Evolutionary conservation across 2,888 invertebrate species (phyloP).

Genomic region (Eulithis testata): DNA sequence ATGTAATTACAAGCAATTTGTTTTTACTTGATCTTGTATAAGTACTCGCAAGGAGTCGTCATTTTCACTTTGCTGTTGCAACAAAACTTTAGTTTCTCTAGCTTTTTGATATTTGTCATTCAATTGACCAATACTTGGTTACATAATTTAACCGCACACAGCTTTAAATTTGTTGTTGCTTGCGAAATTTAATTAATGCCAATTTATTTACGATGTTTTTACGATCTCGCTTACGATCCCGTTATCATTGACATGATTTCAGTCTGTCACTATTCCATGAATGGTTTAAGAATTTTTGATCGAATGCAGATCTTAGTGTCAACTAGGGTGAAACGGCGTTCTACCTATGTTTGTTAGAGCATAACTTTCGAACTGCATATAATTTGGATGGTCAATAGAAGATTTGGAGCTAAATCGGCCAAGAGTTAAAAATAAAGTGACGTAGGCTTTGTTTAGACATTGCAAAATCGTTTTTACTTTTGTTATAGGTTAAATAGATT

Average conservation of each 20-base stretch:
- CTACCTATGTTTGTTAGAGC: no score
- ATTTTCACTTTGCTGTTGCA: not conserved
- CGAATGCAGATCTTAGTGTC: no score
- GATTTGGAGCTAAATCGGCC: no score
- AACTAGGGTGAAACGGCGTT: no score
- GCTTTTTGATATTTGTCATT: conserved; percentile 1
- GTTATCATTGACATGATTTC: conserved; percentile 21
- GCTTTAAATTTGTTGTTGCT: conserved; percentile 11
- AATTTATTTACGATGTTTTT: conserved; percentile 18
- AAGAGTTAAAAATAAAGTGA: no score
- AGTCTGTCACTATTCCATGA: conserved; percentile 1
- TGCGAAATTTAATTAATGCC: conserved; percentile 18
- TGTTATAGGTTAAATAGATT: no score
- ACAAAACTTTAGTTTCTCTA: not conserved
- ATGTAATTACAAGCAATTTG: not conserved
- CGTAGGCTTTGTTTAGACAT: no score
- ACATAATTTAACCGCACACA: conserved; percentile 4
- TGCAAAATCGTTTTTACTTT: no score
- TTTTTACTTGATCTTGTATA: no score
- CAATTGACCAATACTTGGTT: conserved; percentile 15
- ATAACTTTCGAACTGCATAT: no score
- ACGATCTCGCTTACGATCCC: conserved; percentile 9
- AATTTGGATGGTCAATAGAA: no score
- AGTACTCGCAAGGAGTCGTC: not conserved
- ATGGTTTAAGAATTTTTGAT: conserved; percentile 1